These are phyloP conservation scores for Drosophila anceps DNA, from an alignment of 2,888 invertebrate species.

Conservation along the genomic window DNA sequence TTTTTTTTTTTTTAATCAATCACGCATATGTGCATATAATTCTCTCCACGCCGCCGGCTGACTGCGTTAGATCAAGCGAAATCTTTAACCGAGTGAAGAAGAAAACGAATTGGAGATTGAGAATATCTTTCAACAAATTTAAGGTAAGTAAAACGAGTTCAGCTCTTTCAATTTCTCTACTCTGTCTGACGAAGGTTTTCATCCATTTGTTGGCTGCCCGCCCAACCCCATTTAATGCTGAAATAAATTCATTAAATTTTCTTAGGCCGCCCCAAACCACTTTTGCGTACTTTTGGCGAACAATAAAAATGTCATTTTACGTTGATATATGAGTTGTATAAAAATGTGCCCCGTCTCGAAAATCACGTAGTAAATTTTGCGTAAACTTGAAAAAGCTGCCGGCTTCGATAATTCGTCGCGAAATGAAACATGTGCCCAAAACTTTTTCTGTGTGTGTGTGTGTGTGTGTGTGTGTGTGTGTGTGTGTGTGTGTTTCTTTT, in stretches of 20 bases:
- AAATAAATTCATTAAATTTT: constrained; percentile 70
- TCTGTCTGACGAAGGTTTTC: constrained; percentile 43
- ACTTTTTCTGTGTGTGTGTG: background rate
- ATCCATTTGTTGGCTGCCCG: background rate
- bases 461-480: background rate
- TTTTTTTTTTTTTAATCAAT: constrained; percentile 73
- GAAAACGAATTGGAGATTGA: background rate
- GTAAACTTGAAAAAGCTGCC: constrained; percentile 66
- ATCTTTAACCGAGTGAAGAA: background rate
- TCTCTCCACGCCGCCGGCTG: constrained; percentile 30
- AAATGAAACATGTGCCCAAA: constrained; percentile 58
- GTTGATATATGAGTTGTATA: constrained; percentile 67
- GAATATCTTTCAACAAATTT: background rate
- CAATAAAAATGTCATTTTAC: constrained; percentile 79
- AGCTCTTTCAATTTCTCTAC: constrained; percentile 33
- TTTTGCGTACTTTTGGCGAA: constrained; percentile 42
- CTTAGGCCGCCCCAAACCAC: background rate
- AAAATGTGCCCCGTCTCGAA: constrained; percentile 38
- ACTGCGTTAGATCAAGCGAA: constrained; percentile 32
- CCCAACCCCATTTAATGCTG: constrained; percentile 41
- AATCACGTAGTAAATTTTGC: constrained; percentile 74
- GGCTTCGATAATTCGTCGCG: constrained; percentile 72
- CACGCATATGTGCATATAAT: constrained; percentile 53
- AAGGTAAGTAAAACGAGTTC: constrained; percentile 15
- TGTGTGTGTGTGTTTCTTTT: constrained; percentile 25